phyloP scores from a whole-genome alignment of 2,797 vertebrate species.

The Danio choprae region DNA sequence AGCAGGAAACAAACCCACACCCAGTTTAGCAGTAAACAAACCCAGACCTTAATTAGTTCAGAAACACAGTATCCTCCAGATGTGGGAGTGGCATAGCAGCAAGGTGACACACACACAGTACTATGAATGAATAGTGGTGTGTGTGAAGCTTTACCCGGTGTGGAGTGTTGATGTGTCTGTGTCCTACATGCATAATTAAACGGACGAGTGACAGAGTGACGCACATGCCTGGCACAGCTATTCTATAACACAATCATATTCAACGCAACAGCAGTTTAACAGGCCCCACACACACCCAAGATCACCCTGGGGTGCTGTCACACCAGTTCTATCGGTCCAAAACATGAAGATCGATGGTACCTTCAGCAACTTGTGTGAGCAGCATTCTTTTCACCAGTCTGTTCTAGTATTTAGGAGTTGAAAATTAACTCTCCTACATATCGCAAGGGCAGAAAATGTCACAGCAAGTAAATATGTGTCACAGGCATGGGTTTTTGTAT shows the following conservation, averaged over 20 bases:
- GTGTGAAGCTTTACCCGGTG: constrained; percentile 25
- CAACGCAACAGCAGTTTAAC: constrained; percentile 62
- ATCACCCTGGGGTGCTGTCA: constrained; percentile 34
- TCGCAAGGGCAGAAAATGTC: not conserved
- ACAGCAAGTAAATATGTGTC: not conserved
- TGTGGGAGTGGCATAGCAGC: constrained; percentile 32
- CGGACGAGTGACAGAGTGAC: constrained; percentile 65
- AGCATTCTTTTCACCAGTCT: constrained; percentile 21
- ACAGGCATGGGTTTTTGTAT: not conserved
- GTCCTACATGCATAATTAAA: constrained; percentile 63
- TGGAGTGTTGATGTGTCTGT: constrained; percentile 42
- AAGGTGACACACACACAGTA: constrained; percentile 44
- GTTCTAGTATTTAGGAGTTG: not conserved
- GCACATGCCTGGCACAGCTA: constrained; percentile 63
- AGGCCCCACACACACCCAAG: constrained; percentile 52
- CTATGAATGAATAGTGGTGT: constrained; percentile 14
- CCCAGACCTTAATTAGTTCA: constrained; percentile 33
- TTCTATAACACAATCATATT: constrained; percentile 64
- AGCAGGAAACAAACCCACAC: constrained; percentile 6
- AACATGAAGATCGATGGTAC: constrained; percentile 10
- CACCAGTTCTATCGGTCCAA: constrained; percentile 7
- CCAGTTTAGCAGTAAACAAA: constrained; percentile 34
- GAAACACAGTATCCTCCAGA: constrained; percentile 36
- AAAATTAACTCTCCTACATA: not conserved
- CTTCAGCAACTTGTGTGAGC: not conserved